Evolutionary conservation across 2,113 vertebrate species (phyloP), one percentile per base, ranked within the genome.

Genomic region (Grus americana): DNA sequence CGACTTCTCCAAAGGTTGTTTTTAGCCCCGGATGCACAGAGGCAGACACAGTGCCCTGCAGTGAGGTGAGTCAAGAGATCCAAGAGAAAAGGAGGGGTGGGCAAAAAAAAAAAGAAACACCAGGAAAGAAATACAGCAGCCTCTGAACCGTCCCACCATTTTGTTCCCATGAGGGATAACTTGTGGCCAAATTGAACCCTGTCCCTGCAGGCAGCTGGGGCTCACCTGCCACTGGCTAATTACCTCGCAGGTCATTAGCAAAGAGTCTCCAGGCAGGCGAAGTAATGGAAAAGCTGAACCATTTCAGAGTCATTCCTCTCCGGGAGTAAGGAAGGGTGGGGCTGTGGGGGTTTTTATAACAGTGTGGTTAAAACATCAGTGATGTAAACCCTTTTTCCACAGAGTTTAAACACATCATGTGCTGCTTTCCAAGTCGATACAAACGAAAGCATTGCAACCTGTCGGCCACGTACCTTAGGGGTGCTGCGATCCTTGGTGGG

Each of bases 281-380:
- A 62, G 92, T 75, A 93, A 90, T 89, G 89, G 93, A 98, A 97
- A 92, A 96, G 91, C 61, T 90, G 89, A 96, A 88, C 66, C 57
- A 7, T 47, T 94, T 94, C 29, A 6, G 49, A 95, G 76, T 94
- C 63, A 86, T 86, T 90, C 87, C 92, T 92, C 92, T 85, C 23
- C 10, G 83, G 95, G 89, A 95, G 26, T 2, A 23, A 76, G 59
- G n/a, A 50, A 86, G 78, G 76, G 76, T 57, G 70, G 79, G 61
- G 68, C 18, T 80, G 23, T 44, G 55, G 49, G 36, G 83, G 62
- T 52, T 76, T 96, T 91, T 92, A 91, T 86, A 84, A 71, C 0
- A 4, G 82, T 54, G 58, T 88, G 75, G 83, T 92, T 95, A 88
- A 88, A 91, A 47, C 62, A 81, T 89, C 88, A 92, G 66, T 57